These are phyloP conservation scores for Bradypodion ventrale DNA, from an alignment of 2,797 vertebrate species.

Conservation along the genomic window DNA sequence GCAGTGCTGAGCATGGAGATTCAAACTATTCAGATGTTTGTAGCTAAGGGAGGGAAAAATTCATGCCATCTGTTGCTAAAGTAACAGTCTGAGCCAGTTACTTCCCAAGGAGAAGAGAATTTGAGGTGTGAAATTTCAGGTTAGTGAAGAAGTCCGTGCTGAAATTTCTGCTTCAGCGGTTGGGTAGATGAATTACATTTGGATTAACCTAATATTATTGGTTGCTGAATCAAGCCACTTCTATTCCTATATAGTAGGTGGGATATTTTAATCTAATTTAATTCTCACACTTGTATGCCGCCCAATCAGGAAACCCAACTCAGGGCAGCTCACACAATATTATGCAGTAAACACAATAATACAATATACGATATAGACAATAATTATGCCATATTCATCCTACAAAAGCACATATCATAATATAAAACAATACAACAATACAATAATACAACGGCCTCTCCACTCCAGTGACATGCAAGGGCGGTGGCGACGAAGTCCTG, in stretches of 20 bases:
- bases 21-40: fast-evolving
- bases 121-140: slow-evolving; percentile 22
- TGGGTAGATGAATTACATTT: background rate
- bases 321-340: no score
- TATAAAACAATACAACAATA: no score
- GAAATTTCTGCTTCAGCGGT: background rate
- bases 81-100: slow-evolving; percentile 15
- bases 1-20: background rate
- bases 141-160: slow-evolving; percentile 1
- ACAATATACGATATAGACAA: no score
- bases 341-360: no score
- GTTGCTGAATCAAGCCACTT: background rate
- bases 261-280: no score
- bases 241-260: background rate
- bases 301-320: no score
- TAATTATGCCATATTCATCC: no score
- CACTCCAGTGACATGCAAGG: no score
- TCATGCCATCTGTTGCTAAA: background rate
- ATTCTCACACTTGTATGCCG: no score
- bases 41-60: background rate
- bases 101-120: background rate
- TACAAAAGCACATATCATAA: no score
- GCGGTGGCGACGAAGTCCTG: no score
- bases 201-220: background rate
- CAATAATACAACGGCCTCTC: no score